phyloP scores from a whole-genome alignment of 2,797 vertebrate genomes.

The Acestrorhynchus altus region DNA sequence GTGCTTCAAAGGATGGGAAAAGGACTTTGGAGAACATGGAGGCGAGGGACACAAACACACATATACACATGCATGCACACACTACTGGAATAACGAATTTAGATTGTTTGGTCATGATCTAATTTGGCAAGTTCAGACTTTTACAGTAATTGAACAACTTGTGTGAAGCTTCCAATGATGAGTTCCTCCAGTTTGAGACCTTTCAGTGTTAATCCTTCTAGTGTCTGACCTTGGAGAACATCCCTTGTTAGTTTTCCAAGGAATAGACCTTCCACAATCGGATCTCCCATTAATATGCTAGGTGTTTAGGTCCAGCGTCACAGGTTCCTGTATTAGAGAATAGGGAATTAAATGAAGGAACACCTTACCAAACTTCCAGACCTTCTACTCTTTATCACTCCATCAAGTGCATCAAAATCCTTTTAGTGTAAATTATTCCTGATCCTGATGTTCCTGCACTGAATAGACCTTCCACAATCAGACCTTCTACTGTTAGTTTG shows the following conservation, averaged over 20 bases:
- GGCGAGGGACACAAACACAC: neutral
- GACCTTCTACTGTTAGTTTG: no score
- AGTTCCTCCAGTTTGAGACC: neutral
- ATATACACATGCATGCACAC: neutral
- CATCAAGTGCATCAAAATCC: no score
- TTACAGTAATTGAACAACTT: no score
- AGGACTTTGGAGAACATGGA: slow-evolving; percentile 11
- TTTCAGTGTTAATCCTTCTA: neutral
- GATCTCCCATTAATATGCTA: no score
- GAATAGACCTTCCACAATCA: no score
- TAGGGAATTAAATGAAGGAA: neutral
- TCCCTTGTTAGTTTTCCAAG: neutral
- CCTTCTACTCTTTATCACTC: neutral
- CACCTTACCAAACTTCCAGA: no score
- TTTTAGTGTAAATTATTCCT: no score
- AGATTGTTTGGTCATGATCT: neutral
- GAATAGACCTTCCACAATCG: neutral
- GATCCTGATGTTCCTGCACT: no score
- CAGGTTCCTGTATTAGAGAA: no score
- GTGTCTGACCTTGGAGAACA: no score
- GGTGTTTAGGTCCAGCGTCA: no score
- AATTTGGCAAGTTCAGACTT: neutral
- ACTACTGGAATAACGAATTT: neutral
- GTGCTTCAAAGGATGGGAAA: slow-evolving; percentile 67
- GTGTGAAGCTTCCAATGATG: no score